Evolutionary conservation across 2,888 invertebrate genomes (phyloP).

Genomic region (Nomada fucata): DNA sequence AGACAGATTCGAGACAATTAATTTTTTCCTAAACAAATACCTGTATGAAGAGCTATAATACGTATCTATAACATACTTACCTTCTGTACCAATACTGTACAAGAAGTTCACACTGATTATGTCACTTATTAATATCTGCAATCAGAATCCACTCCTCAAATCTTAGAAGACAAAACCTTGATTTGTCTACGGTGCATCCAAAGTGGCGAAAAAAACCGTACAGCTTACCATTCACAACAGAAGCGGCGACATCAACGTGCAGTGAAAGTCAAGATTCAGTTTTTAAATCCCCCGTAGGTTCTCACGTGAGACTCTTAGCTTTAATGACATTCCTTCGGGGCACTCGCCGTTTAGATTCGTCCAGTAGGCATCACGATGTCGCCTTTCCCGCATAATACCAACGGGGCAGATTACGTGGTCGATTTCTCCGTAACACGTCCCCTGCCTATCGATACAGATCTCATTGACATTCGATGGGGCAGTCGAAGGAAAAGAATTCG

Average conservation of each 20-base stretch:
- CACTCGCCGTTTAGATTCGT: slow-evolving; percentile 10
- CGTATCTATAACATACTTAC: no score
- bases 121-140: no score
- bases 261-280: background rate
- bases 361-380: slow-evolving; percentile 8
- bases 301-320: background rate
- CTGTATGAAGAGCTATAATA: no score
- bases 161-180: no score
- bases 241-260: background rate
- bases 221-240: background rate
- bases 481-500: slow-evolving; percentile 51
- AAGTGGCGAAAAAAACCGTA: background rate
- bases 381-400: slow-evolving; percentile 24
- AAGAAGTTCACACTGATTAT: no score
- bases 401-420: slow-evolving; percentile 36
- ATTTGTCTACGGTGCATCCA: no score
- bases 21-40: no score
- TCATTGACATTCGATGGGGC: slow-evolving; percentile 63
- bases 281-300: background rate
- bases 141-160: no score
- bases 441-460: slow-evolving; percentile 46
- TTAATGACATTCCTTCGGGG: slow-evolving; percentile 6
- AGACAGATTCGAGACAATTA: no score
- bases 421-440: slow-evolving; percentile 33
- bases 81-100: no score